Base-by-base conservation (phyloP, 2,797 vertebrate genomes). In the Fistularia commersonii region DNA sequence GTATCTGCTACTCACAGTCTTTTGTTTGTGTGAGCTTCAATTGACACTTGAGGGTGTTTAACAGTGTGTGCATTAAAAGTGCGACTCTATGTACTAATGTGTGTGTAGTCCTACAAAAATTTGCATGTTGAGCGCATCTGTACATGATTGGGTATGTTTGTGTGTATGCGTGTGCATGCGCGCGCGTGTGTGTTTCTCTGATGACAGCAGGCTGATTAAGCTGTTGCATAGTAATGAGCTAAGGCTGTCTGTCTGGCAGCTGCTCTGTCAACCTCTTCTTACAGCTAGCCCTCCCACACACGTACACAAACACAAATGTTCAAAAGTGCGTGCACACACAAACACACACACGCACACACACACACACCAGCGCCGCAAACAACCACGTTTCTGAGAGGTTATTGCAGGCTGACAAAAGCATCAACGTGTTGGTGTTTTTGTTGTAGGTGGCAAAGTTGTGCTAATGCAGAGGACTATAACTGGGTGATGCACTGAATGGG, bases 211-310 rank as follows among this genome's bases (percentile, higher is more conserved):
- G 82, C 84, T 88, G 87, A 91, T 90, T 90, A 90, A 90, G 88
- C 84, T 81, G 69, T 89, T 85, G 89, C 84, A 90, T 91, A 87
- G 87, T 89, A 90, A 90, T 90, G 88, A 90, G 86, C 83, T 79
- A 68, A 69, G 79, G 78, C 75, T 85, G 87, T 90, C 86, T 83
- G 83, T 86, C 83, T 87, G 80, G 87, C 90, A 90, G 90, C 88
- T 90, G 88, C 82, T 82, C 74, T 79, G 76, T 77, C 76, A 85
- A 75, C 74, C 86, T 82, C 76, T 74, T 82, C 80, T 84, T 23
- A 23, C 23, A 23, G 23, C 23, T 77, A 66, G 64, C 66, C 77
- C 79, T 76, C 78, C 76, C 71, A 69, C 82, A 44, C 23, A 23
- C 2, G 23, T 23, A 23, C 23, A 23, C 23, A 23, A 23, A 23